These are phyloP conservation scores for Anthophora plumipes DNA, from an alignment of 2,888 invertebrate species.

Conservation along the genomic window DNA sequence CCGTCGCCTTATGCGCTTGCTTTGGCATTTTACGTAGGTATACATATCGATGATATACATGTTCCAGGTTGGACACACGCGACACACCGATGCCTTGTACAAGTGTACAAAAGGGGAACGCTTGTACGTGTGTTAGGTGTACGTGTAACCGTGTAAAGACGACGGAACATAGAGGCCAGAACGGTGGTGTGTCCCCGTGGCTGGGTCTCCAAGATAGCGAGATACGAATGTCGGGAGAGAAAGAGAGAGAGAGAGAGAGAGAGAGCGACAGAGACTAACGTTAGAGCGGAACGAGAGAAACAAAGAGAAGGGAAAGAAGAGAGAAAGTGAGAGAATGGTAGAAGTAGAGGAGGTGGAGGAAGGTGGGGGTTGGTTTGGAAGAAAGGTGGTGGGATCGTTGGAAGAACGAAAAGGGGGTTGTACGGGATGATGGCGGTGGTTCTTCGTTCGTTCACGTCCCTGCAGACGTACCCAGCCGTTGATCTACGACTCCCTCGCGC, in stretches of 20 bases:
- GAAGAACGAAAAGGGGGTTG: slow-evolving; percentile 70
- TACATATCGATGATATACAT: slow-evolving; percentile 70
- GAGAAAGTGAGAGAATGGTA: slow-evolving; percentile 9
- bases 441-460: slow-evolving; percentile 79
- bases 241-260: slow-evolving; percentile 18
- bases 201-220: slow-evolving; percentile 79
- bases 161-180: slow-evolving; percentile 49
- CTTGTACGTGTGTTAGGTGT: background rate
- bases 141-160: slow-evolving; percentile 30
- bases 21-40: slow-evolving; percentile 76
- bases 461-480: slow-evolving; percentile 83
- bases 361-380: slow-evolving; percentile 69
- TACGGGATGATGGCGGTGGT: slow-evolving; percentile 65
- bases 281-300: slow-evolving; percentile 15
- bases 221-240: slow-evolving; percentile 77
- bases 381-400: slow-evolving; percentile 58
- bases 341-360: slow-evolving; percentile 61
- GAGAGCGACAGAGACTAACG: no score
- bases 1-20: slow-evolving; percentile 72
- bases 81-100: slow-evolving; percentile 28
- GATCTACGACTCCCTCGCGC: slow-evolving; percentile 84
- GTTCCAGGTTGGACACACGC: slow-evolving; percentile 46
- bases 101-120: slow-evolving; percentile 17
- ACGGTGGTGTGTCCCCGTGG: slow-evolving; percentile 65
- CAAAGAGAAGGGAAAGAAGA: slow-evolving; percentile 63